Evolutionary conservation across 2,113 vertebrate species (phyloP).

Genomic region (Corythaixoides concolor): DNA sequence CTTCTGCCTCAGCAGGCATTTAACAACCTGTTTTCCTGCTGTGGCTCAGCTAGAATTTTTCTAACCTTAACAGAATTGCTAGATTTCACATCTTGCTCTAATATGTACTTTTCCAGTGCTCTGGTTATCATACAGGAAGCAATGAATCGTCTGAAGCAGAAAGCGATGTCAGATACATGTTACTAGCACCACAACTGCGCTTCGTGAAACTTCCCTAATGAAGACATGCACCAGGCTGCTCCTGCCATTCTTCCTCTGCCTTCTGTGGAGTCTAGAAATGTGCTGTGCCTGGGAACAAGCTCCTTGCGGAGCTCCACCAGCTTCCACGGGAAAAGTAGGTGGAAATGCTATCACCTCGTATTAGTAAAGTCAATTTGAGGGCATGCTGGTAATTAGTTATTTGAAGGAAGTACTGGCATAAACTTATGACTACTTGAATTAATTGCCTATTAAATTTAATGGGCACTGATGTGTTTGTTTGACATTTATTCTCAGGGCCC

Average conservation of each 20-base stretch:
- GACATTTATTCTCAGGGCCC: neutral
- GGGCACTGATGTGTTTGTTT: neutral
- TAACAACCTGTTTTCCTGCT: slow-evolving; percentile 75
- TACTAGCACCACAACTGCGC: neutral
- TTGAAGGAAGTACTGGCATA: neutral
- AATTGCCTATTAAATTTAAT: neutral
- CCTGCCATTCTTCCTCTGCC: neutral
- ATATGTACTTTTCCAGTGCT: neutral
- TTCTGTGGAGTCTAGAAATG: neutral
- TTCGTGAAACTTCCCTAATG: neutral
- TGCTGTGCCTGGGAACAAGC: neutral
- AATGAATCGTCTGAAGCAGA: neutral
- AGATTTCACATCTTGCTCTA: slow-evolving; percentile 45
- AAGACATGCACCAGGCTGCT: neutral
- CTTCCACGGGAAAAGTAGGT: neutral
- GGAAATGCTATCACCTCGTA: accelerated
- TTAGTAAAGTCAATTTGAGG: neutral
- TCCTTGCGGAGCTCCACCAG: neutral
- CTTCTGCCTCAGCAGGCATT: slow-evolving; percentile 77
- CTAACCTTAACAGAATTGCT: slow-evolving; percentile 58
- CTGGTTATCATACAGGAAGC: neutral
- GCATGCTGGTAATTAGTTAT: neutral
- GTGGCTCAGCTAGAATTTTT: slow-evolving; percentile 71
- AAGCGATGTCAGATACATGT: neutral
- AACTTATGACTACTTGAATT: neutral